Evolutionary conservation across 2,797 vertebrate species (phyloP), one percentile per base, ranked within the genome.

Genomic region (Aselliscus stoliczkanus): DNA sequence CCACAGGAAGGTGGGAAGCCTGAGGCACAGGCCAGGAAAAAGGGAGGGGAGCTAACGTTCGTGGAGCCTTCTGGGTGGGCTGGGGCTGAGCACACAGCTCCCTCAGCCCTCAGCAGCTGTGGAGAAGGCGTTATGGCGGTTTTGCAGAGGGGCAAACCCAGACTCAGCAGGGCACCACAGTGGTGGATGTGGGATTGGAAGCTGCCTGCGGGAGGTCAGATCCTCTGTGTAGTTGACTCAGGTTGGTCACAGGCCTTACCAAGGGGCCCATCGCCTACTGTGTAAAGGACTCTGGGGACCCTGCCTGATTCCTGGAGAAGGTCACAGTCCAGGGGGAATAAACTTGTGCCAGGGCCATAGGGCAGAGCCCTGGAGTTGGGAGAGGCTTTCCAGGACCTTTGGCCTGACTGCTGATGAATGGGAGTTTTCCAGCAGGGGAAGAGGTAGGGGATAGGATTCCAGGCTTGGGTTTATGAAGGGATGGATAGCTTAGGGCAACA

Each of bases 21-120:
- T 31, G 31, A 39, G 64, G 72, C 17, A 10, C 8, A 7, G 60
- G 31, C 29, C 10, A 1, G 75, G 39, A 56, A n/a, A 10, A 42
- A 37, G 1, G 21, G 5, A 9, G 4, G 20, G 27, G 34, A 5
- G 23, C 52, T 27, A 1, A 4, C 0, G 2, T 37, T 18, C 4
- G 8, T 34, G 14, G 39, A 2, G 25, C 18, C 34, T 31, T 44
- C 58, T 18, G 12, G 3, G 21, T 20, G 15, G 31, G 11, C 17
- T 14, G 4, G 12, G 13, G 10, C 77, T 31, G 70, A 90, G 94
- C 60, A n/a, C 15, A 10, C 9, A 91, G 72, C 21, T 77, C 82
- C 47, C 64, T 81, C 73, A 27, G 93, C 20, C 69, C 93, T 67
- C 29, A 34, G 58, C 83, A 34, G 65, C 2, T 17, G 0, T 17